Percentiles rank a stretch among this genome's conserved stretches.
Evolutionary conservation across 2,113 vertebrate species (phyloP).

Genomic region (Dipodomys spectabilis): DNA sequence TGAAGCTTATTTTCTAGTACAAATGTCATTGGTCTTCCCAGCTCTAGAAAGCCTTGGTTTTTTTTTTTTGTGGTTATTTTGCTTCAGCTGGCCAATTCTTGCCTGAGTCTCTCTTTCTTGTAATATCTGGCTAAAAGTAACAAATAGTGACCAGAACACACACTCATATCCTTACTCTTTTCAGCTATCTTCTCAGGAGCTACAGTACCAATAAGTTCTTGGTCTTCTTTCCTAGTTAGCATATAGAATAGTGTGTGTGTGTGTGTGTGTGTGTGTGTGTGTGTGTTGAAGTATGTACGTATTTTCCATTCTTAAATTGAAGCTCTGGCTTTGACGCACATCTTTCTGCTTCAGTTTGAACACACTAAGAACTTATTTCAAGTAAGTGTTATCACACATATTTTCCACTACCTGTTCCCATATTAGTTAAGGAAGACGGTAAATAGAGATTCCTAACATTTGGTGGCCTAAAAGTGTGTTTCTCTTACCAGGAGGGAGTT

Average conservation of each 20-base stretch:
- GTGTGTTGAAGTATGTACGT: too few species aligned
- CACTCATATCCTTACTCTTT: not conserved
- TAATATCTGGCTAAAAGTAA: not conserved
- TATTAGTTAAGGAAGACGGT: not conserved
- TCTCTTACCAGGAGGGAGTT: too few species aligned
- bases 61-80: not conserved
- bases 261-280: not conserved
- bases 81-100: conserved; percentile 7
- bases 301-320: too few species aligned
- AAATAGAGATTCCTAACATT: not conserved
- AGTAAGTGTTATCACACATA: not conserved
- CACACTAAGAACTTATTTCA: not conserved
- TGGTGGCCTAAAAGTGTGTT: not conserved
- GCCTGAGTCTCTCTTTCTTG: not conserved
- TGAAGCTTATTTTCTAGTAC: conserved; percentile 1
- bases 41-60: not conserved
- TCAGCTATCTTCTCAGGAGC: not conserved
- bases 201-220: not conserved
- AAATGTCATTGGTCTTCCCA: not conserved
- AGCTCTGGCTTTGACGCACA: not conserved
- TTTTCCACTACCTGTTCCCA: not conserved
- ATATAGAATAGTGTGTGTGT: not conserved
- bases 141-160: not conserved
- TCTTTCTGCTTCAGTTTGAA: not conserved
- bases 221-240: not conserved